Conservation (phyloP, 2,888 invertebrate genomes). For the Oxystoma pomonae region DNA sequence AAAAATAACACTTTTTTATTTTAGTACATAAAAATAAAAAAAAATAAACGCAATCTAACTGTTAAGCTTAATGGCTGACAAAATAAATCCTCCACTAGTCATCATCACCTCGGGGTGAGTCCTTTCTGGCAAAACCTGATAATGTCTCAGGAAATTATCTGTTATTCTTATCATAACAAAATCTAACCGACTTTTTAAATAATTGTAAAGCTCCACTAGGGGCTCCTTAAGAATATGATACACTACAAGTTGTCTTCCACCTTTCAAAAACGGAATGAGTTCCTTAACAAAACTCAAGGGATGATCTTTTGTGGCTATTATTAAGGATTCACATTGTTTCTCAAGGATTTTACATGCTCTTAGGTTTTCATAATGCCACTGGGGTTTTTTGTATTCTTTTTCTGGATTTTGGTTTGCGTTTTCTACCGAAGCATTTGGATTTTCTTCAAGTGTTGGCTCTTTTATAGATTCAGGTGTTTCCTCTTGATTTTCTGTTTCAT, state of each 20-base stretch:
- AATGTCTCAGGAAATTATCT: constrained; percentile 83
- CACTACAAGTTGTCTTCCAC: constrained; percentile 81
- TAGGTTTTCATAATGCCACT: constrained; percentile 68
- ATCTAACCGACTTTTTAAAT: constrained; percentile 67
- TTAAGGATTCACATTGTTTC: constrained; percentile 67
- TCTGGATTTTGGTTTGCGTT: constrained; percentile 17
- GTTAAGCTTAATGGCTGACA: constrained; percentile 60
- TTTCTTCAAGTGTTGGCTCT: constrained; percentile 22
- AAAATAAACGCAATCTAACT: constrained; percentile 24
- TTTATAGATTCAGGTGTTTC: constrained; percentile 18
- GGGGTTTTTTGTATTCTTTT: constrained; percentile 51
- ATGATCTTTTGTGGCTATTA: constrained; percentile 81
- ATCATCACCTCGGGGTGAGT: constrained; percentile 95
- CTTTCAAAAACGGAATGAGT: constrained; percentile 71
- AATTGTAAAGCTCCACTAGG: constrained; percentile 75
- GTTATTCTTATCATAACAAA: constrained; percentile 74
- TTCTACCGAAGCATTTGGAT: constrained; percentile 21
- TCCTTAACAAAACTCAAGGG: constrained; percentile 74
- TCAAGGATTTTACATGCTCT: constrained; percentile 59
- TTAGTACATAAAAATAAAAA: constrained; percentile 7
- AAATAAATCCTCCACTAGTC: constrained; percentile 85
- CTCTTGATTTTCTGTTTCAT: constrained; percentile 4
- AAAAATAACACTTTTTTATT: background rate
- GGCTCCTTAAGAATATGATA: constrained; percentile 80
- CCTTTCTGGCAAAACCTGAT: constrained; percentile 85